Evolutionary conservation across 1,140 invertebrate species (phyloP), one percentile per base, ranked within the genome.

Genomic region (Oryzaephilus surinamensis): DNA sequence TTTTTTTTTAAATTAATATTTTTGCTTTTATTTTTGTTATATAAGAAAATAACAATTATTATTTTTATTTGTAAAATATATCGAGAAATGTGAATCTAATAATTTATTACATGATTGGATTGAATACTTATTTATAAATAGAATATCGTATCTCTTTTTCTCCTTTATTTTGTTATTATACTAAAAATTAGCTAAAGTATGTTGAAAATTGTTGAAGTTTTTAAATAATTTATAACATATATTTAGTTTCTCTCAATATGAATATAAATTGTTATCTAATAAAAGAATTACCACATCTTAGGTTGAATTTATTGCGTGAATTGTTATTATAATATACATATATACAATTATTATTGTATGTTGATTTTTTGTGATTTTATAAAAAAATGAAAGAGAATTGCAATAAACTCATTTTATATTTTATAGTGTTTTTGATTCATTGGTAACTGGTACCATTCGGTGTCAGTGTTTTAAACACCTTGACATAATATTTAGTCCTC

Each of bases 301-400:
- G 40, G 35, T 56, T 56, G 52, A 55, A 43, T 53, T 55, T n/a
- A n/a, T n/a, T 48, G 45, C 49, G 54, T 55, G 54, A 54, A 43
- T 54, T 54, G 51, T 54, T 54, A 54, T 37, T n/a, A n/a, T n/a
- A n/a, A n/a, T n/a, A n/a, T n/a, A n/a, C n/a, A n/a, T n/a, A n/a
- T n/a, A n/a, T n/a, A n/a, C n/a, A n/a, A n/a, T n/a, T n/a, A n/a
- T n/a, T 42, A 39, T 45, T 52, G 44, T 51, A 54, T 46, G 53
- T 55, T 55, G 51, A 55, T 43, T 52, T 55, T 24, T 55, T 48
- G 54, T 53, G 54, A 55, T 55, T 55, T 55, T 53, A 55, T 55
- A 55, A 54, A 55, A 51, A 46, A 47, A 24, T 10, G 11, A n/a
- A n/a, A n/a, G n/a, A n/a, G n/a, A n/a, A n/a, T n/a, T n/a, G 23